These are phyloP conservation scores for Lasioglossum pauxillum DNA, from an alignment of 2,888 invertebrate genomes.

Conservation along the genomic window DNA sequence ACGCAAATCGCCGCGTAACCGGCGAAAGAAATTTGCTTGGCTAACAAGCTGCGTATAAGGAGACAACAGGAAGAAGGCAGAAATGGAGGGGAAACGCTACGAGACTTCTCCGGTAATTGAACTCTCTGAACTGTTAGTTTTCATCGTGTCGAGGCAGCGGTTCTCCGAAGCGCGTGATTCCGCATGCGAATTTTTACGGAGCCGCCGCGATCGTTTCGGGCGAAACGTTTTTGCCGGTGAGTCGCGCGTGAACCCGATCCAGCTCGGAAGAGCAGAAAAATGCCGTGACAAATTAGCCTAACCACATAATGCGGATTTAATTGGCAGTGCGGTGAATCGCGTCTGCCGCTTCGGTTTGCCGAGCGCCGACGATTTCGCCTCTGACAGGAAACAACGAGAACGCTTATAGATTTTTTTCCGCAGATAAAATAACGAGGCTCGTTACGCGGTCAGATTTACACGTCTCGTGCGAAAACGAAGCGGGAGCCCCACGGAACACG, in stretches of 20 bases:
- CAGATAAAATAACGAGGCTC: conserved; percentile 50
- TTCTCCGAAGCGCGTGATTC: conserved; percentile 18
- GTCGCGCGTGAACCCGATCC: conserved; percentile 9
- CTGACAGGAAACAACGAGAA: conserved; percentile 42
- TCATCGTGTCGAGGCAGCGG: background rate
- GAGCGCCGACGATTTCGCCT: conserved; percentile 38
- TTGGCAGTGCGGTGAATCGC: conserved; percentile 51
- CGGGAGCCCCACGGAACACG: conserved; percentile 1
- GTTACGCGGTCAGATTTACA: conserved; percentile 43
- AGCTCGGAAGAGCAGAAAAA: conserved; percentile 46
- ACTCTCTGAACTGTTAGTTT: conserved; percentile 24
- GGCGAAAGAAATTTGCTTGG: conserved; percentile 51
- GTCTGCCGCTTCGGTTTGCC: conserved; percentile 42
- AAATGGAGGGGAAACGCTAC: conserved; percentile 21
- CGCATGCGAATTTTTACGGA: conserved; percentile 17
- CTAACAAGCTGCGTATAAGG: conserved; percentile 63
- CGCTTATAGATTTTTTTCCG: conserved; percentile 39
- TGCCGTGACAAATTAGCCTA: conserved; percentile 59
- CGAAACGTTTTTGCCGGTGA: conserved; percentile 12
- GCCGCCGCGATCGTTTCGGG: background rate
- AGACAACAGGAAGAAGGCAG: background rate
- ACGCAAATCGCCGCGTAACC: conserved; percentile 47
- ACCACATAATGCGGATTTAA: conserved; percentile 57
- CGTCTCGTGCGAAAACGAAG: conserved; percentile 35
- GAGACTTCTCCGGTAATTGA: conserved; percentile 19